phyloP scores from a whole-genome alignment of 2,888 invertebrate genomes.

The Xanthia icteritia region DNA sequence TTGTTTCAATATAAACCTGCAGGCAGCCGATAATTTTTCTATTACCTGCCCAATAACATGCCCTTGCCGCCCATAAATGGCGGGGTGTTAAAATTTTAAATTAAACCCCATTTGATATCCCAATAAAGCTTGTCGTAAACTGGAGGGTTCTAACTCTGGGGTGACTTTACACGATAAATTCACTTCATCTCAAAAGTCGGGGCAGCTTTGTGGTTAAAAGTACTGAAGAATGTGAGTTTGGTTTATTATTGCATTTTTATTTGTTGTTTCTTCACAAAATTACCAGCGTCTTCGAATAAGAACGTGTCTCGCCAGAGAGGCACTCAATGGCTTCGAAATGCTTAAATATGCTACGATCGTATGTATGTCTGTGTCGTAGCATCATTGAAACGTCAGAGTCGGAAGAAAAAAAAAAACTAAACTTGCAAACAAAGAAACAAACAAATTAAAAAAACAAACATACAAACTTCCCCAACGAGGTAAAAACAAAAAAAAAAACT shows the following conservation, averaged over 20 bases:
- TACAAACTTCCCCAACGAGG: no score
- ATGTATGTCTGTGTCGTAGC: neutral
- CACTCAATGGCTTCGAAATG: neutral
- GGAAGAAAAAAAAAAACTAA: no score
- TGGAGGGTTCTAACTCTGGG: slow-evolving; percentile 59
- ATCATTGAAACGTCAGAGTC: neutral
- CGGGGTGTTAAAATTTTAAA: slow-evolving; percentile 71
- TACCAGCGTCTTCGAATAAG: neutral
- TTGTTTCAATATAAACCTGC: slow-evolving; percentile 56
- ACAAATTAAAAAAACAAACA: no score
- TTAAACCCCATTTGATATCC: slow-evolving; percentile 72
- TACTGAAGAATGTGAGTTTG: slow-evolving; percentile 16
- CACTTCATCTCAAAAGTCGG: slow-evolving; percentile 47
- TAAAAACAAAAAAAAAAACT: no score
- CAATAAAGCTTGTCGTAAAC: slow-evolving; percentile 71
- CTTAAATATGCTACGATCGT: no score
- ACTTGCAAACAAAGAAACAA: no score
- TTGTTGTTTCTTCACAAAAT: slow-evolving; percentile 11
- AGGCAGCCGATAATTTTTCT: slow-evolving; percentile 63
- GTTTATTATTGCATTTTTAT: slow-evolving; percentile 28
- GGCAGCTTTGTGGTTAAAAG: slow-evolving; percentile 41
- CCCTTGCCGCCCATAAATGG: slow-evolving; percentile 56
- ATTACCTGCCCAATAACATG: slow-evolving; percentile 62
- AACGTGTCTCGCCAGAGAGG: neutral
- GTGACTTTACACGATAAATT: slow-evolving; percentile 57